Base-by-base conservation (phyloP, 2,113 vertebrate species). In the Indicator maculatus region DNA sequence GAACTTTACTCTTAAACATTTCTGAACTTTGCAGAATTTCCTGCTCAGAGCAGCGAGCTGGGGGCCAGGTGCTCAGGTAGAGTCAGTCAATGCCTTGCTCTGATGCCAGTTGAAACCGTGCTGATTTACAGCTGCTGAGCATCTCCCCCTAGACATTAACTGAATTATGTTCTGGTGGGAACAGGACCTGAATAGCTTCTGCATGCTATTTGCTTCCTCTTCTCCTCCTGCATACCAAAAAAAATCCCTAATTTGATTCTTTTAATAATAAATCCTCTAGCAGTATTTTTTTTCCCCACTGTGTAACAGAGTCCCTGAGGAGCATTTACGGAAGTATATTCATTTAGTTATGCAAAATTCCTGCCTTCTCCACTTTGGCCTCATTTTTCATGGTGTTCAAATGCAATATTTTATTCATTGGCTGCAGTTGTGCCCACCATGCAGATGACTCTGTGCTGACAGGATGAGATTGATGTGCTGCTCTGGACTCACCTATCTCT, bases 391-490 rank as follows among this genome's bases (percentile, higher is more conserved):
- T 70, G 31, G 41, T 73, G 60, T 64, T 76, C 24, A 92, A 80
- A 92, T 93, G 41, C 89, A 94, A 91, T 94, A 91, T 95, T 95
- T 93, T 93, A 95, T 94, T 95, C 75, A 88, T 71, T 83, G 60
- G 17, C 78, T 89, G 69, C 67, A 74, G 41, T 91, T 91, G 58
- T 86, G 60, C 67, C 45, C 28, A 73, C 52, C 33, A 36, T 67
- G 26, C 33, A 41, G 84, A 75, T 93, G 85, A 66, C 20, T 89
- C 84, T 28, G 58, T 85, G 30, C 8, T 77, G 84, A 83, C 39
- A 69, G 85, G 95, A 85, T 89, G 93, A 93, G 89, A 95, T 83
- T 88, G 79, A 93, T 94, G 87, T 73, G 36, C 72, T 95, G 56
- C 67, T 95, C 85, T 74, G 45, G 74, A 83, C 83, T 88, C 47